Base-by-base conservation (phyloP, 2,888 invertebrate genomes). In the Mimumesa dahlbomi region DNA sequence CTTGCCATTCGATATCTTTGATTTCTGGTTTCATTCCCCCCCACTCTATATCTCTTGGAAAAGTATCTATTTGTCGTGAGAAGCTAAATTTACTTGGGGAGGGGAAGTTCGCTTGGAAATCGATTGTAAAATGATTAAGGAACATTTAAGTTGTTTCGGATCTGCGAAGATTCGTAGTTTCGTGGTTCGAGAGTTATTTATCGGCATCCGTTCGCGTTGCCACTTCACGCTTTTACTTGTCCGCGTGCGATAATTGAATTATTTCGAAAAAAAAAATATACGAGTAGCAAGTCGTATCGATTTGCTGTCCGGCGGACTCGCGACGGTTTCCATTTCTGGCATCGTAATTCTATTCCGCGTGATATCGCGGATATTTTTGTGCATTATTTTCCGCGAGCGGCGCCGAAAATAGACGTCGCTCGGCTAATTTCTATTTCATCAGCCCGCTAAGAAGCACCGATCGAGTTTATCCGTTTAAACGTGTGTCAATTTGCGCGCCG, bases 391-490 rank as follows among this genome's bases (percentile, higher is more conserved):
- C 36, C 42, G 29, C 25, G 36, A 49, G 49, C 48, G 50, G 21
- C 36, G 61, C 31, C 43, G 62, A 66, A 79, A 75, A 79, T 73
- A 72, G 59, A 58, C 63, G 65, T 75, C 69, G 48, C 57, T 64
- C 66, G 63, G 68, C 67, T 72, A 76, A 76, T 76, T 77, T 77
- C 77, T 76, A 63, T 69, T 45, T 49, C 56, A 21, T 36, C 53
- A 56, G n/a, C 57, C 59, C 64, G 62, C 54, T 57, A 54, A 63
- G 40, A 31, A 50, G 31, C 54, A 56, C 38, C 38, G 54, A 62
- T 77, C 77, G 64, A 68, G 76, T 75, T n/a, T 75, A 75, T 52
- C 29, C 54, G 31, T 52, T 73, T 62, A 69, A 69, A 77, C 75
- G 71, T 65, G 64, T 63, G 67, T 57, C 76, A 72, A 59, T 79